A percentile compares a stretch with the other conserved stretches of the same genome.
phyloP scores from a whole-genome alignment of 2,888 invertebrate genomes.

The Drosophila colorata region DNA sequence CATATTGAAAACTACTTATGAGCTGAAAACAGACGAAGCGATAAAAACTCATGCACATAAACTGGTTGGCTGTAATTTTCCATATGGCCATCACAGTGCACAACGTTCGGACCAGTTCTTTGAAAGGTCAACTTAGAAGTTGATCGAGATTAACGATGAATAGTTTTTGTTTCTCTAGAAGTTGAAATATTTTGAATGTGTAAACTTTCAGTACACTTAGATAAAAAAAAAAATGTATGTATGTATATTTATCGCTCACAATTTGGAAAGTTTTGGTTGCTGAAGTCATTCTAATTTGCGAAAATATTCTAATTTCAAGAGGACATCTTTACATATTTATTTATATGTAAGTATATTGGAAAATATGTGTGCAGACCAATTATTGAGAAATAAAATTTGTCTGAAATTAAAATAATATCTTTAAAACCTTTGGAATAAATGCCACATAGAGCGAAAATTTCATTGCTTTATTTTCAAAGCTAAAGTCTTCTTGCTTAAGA shows the following conservation, averaged over 20 bases:
- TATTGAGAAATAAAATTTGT: too few species aligned
- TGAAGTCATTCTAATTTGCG: too few species aligned
- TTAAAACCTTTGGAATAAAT: background rate
- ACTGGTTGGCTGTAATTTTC: conserved; percentile 71
- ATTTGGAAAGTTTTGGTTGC: too few species aligned
- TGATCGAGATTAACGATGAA: conserved; percentile 24
- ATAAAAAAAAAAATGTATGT: too few species aligned
- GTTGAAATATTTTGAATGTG: too few species aligned
- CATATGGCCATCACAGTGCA: conserved; percentile 55
- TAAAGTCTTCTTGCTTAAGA: too few species aligned
- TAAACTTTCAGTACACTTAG: background rate
- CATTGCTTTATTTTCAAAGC: background rate
- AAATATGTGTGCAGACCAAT: too few species aligned
- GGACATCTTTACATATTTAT: too few species aligned
- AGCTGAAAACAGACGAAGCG: conserved; percentile 4
- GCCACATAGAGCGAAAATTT: background rate
- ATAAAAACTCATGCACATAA: conserved; percentile 23
- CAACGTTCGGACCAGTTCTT: conserved; percentile 63
- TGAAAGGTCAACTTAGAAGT: conserved; percentile 45
- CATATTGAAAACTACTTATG: conserved; percentile 44
- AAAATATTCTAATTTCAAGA: too few species aligned
- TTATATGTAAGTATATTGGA: too few species aligned
- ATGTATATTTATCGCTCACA: too few species aligned
- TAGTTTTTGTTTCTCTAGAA: conserved; percentile 16
- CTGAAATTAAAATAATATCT: background rate